A percentile compares a stretch with the other conserved stretches of the same genome.
These are phyloP conservation scores for Rotaria macrura DNA, from an alignment of 2,888 invertebrate species.

Conservation along the genomic window DNA sequence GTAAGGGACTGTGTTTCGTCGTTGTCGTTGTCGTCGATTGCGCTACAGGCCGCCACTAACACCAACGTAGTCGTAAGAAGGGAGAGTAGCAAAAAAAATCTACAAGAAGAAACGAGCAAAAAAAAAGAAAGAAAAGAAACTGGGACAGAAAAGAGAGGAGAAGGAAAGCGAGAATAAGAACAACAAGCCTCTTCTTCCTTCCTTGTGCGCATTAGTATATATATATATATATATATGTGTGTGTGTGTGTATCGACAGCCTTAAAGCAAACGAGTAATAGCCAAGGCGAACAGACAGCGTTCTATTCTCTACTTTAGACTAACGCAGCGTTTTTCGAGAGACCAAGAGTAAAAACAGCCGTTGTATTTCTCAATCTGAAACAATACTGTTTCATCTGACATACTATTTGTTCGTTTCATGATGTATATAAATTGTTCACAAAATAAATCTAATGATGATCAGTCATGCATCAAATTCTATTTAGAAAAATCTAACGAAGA, in stretches of 20 bases:
- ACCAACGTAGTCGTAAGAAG: neutral
- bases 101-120: neutral
- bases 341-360: neutral
- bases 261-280: neutral
- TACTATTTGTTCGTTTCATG: neutral
- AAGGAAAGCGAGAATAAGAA: conserved; percentile 8
- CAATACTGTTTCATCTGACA: neutral
- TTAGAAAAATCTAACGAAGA: neutral
- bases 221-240: too few species aligned
- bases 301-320: neutral
- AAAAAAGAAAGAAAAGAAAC: neutral
- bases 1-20: neutral
- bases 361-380: neutral
- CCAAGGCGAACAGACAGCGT: neutral
- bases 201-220: neutral
- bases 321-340: neutral
- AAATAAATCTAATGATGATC: neutral
- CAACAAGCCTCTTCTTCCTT: conserved; percentile 8
- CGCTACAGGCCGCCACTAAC: neutral
- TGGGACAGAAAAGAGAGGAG: neutral
- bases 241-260: neutral
- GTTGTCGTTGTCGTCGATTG: neutral
- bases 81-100: conserved; percentile 11
- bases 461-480: neutral
- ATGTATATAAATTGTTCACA: neutral